Conservation (phyloP, 1,140 invertebrate genomes). For the Leptopilina boulardi region DNA sequence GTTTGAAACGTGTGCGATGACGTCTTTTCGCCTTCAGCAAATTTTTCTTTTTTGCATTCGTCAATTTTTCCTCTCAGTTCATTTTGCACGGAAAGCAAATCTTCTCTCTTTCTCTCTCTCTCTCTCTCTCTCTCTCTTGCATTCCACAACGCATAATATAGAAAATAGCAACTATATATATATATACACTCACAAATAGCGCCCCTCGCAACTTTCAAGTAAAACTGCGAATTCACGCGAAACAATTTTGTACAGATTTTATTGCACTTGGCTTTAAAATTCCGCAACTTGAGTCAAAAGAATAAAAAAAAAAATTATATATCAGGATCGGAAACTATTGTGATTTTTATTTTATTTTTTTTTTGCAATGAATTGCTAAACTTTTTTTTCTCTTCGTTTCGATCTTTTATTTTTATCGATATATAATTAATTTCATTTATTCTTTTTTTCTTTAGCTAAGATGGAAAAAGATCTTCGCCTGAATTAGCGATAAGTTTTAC, state of each 20-base stretch:
- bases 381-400: no score
- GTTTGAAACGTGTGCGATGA: constrained; percentile 33
- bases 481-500: no score
- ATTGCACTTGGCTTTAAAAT: constrained; percentile 2
- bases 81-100: constrained; percentile 13
- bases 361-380: no score
- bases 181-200: no score
- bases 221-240: constrained; percentile 14
- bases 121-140: no score
- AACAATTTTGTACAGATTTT: constrained; percentile 18
- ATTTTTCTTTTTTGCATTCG: constrained; percentile 38
- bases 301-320: constrained; percentile 40
- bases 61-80: background rate
- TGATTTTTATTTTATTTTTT: no score
- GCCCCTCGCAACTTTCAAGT: background rate
- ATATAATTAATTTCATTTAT: no score
- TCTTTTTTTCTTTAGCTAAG: no score
- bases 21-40: constrained; percentile 27
- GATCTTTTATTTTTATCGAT: no score
- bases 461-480: no score
- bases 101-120: no score
- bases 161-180: no score
- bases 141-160: constrained; percentile 20
- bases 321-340: constrained; percentile 24
- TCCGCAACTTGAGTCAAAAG: constrained; percentile 14